Evolutionary conservation across 2,888 invertebrate genomes (phyloP).

Genomic region (Pachydiplax longipennis): DNA sequence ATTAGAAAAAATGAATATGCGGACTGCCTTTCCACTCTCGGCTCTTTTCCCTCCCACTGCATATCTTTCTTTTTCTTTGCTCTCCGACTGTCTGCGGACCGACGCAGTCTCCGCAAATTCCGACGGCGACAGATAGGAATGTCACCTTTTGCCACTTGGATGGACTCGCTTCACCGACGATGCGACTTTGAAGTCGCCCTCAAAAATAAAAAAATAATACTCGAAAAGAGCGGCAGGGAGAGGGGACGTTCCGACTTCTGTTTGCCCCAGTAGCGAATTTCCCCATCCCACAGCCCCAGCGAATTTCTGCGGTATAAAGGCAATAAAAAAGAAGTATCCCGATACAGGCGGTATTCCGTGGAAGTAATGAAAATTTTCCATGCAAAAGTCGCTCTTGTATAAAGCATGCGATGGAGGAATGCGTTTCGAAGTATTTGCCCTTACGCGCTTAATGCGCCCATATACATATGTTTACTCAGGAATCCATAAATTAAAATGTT

Average conservation of each 20-base stretch:
- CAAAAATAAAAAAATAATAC: not conserved
- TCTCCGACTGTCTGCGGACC: not conserved
- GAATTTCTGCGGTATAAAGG: not conserved
- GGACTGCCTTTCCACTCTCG: not conserved
- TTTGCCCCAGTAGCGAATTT: not conserved
- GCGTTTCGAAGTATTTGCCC: too few species aligned
- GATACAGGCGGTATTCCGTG: not conserved
- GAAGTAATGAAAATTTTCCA: not conserved
- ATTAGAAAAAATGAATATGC: slow-evolving; percentile 12
- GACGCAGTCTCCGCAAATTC: slow-evolving; percentile 13
- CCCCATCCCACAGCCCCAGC: not conserved
- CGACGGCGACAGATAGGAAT: slow-evolving; percentile 39
- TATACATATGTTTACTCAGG: too few species aligned
- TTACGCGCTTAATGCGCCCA: too few species aligned
- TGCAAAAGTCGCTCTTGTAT: not conserved
- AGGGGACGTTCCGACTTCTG: not conserved
- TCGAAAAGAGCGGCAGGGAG: not conserved
- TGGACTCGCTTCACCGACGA: slow-evolving; percentile 25
- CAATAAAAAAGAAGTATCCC: too few species aligned
- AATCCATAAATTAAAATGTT: too few species aligned
- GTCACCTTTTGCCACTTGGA: slow-evolving; percentile 30
- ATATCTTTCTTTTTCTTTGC: not conserved
- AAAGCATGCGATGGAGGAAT: not conserved
- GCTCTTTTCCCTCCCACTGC: not conserved
- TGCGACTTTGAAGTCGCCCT: slow-evolving; percentile 30